phyloP scores from a whole-genome alignment of 2,888 invertebrate species.

The Romanomermis culicivorax region DNA sequence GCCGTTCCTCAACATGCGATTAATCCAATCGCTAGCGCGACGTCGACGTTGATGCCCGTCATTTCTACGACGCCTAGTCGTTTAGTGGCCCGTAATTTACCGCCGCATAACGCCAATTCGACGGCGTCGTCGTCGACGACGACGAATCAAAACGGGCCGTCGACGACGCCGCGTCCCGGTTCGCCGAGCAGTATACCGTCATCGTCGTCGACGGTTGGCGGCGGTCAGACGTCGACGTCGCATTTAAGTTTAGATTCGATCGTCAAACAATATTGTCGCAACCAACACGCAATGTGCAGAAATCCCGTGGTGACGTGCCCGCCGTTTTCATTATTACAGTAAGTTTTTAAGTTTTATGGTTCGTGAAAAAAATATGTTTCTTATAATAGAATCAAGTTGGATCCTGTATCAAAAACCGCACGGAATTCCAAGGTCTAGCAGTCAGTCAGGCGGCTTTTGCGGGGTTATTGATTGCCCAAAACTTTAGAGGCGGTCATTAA shows the following conservation, averaged over 20 bases:
- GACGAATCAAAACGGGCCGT: neutral
- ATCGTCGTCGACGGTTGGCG: neutral
- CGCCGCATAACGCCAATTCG: neutral
- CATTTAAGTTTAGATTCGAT: conserved; percentile 55
- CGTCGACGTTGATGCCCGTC: neutral
- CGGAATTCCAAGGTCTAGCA: too few relatives aligned
- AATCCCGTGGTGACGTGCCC: conserved; percentile 95
- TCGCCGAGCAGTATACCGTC: neutral
- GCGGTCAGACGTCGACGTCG: neutral
- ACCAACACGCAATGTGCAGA: conserved; percentile 91
- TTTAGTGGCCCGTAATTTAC: neutral
- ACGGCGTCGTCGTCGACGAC: neutral
- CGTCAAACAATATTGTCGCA: conserved; percentile 81
- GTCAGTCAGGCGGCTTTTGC: too few relatives aligned
- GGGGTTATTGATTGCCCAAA: too few relatives aligned
- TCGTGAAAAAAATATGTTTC: neutral
- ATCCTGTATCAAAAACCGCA: too few relatives aligned
- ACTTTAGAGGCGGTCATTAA: too few relatives aligned
- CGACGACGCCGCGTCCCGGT: neutral
- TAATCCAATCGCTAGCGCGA: neutral
- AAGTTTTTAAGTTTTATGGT: too few relatives aligned
- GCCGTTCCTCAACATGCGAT: neutral
- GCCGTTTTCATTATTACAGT: conserved; percentile 75
- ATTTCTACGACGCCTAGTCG: neutral
- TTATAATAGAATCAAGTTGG: too few relatives aligned